phyloP scores from a whole-genome alignment of 1,140 invertebrate genomes.

The Teleopsis dalmanni region DNA sequence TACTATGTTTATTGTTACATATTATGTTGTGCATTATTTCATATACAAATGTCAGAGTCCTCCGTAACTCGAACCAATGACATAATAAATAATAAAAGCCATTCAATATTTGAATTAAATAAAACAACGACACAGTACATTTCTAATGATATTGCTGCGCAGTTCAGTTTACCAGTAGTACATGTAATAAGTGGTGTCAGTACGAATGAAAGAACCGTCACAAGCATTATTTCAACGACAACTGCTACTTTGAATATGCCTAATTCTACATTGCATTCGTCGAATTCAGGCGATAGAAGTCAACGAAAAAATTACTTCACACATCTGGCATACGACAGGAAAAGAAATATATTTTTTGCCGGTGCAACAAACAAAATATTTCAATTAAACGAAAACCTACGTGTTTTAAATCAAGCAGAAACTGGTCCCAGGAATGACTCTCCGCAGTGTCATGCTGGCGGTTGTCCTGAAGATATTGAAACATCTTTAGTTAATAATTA shows the following conservation, averaged over 20 bases:
- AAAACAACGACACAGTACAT: too few species aligned
- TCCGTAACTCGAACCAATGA: too few species aligned
- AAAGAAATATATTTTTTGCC: constrained; percentile 60
- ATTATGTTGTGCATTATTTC: too few species aligned
- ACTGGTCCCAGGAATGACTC: constrained; percentile 75
- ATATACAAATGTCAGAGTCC: too few species aligned
- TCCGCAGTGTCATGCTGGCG: constrained; percentile 77
- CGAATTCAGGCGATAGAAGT: not conserved
- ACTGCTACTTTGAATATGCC: constrained; percentile 10
- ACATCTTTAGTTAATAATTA: constrained; percentile 71
- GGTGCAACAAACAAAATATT: constrained; percentile 79
- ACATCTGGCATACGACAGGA: constrained; percentile 49
- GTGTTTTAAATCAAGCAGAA: constrained; percentile 58
- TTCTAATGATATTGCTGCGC: constrained; percentile 33
- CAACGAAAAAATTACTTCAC: constrained; percentile 44
- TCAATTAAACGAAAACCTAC: constrained; percentile 68
- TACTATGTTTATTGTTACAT: too few species aligned
- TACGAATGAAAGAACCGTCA: not conserved
- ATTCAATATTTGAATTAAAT: too few species aligned
- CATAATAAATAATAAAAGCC: too few species aligned
- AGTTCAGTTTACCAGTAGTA: constrained; percentile 23
- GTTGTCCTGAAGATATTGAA: constrained; percentile 63
- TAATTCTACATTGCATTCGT: constrained; percentile 15
- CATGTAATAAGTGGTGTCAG: not conserved
- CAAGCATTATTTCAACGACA: constrained; percentile 10